phyloP scores from a whole-genome alignment of 2,888 invertebrate species.

The Boloria euphrosyne region DNA sequence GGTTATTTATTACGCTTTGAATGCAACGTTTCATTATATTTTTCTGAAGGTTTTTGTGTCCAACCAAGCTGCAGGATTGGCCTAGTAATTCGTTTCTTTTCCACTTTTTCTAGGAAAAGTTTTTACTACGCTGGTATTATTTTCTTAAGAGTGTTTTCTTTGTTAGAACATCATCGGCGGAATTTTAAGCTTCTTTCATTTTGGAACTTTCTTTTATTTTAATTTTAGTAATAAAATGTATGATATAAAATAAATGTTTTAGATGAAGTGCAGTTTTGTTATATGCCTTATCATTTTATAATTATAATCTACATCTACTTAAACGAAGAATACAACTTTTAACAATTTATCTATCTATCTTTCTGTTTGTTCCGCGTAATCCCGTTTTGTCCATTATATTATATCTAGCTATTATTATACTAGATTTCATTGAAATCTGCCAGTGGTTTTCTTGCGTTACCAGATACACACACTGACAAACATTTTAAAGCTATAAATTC shows the following conservation, averaged over 20 bases:
- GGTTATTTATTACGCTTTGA: background rate
- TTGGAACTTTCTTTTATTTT: background rate
- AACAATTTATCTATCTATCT: too few relatives aligned
- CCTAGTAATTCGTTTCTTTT: slow-evolving; percentile 10
- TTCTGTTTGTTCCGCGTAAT: background rate
- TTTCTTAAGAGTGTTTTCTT: slow-evolving; percentile 2
- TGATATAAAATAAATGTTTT: background rate
- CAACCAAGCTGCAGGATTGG: slow-evolving; percentile 5
- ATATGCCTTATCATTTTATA: too few relatives aligned
- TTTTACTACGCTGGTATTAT: slow-evolving; percentile 6
- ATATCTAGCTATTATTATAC: background rate
- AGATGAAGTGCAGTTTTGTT: too few relatives aligned
- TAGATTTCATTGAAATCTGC: background rate
- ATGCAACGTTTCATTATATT: background rate
- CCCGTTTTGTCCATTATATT: background rate
- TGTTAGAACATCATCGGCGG: slow-evolving; percentile 3
- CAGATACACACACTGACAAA: too few relatives aligned
- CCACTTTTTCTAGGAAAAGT: background rate
- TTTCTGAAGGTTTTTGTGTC: slow-evolving; percentile 11
- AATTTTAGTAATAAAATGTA: slow-evolving; percentile 3
- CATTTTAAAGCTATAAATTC: too few relatives aligned
- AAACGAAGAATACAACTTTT: too few relatives aligned
- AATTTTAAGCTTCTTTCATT: slow-evolving; percentile 17
- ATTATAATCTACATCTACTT: too few relatives aligned
- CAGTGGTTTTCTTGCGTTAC: too few relatives aligned